A percentile compares a stretch with the other conserved stretches of the same genome.
These are phyloP conservation scores for Anguilla obscura DNA, from an alignment of 2,797 vertebrate species.

Conservation along the genomic window DNA sequence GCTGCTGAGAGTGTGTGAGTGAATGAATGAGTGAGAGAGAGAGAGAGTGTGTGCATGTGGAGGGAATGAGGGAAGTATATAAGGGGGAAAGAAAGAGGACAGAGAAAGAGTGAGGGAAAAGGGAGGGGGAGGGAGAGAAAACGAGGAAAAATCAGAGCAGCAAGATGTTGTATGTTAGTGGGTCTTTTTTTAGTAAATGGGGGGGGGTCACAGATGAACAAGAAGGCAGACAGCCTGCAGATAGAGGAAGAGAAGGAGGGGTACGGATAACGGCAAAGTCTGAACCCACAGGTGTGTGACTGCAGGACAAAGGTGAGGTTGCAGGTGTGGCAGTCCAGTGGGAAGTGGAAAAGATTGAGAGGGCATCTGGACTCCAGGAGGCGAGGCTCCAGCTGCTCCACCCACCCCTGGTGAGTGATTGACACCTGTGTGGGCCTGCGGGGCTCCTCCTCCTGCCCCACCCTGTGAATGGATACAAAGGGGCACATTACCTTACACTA, in stretches of 20 bases:
- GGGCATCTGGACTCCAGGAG: constrained; percentile 41
- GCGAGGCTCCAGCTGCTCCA: constrained; percentile 33
- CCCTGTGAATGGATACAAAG: constrained; percentile 18
- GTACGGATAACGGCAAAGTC: neutral
- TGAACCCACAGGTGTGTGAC: constrained; percentile 33
- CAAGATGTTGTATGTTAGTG: neutral
- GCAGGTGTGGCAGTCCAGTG: constrained; percentile 42
- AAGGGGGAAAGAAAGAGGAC: neutral
- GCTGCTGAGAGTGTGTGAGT: neutral
- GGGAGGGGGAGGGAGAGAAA: neutral
- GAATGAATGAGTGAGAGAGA: neutral
- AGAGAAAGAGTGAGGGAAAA: too few species aligned
- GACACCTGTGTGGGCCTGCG: constrained; percentile 15
- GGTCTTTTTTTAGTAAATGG: neutral
- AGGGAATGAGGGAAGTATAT: neutral
- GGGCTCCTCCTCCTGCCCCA: constrained; percentile 19
- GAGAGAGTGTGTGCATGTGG: neutral
- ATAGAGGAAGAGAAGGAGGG: neutral
- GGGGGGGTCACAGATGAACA: neutral
- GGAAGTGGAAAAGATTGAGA: constrained; percentile 42
- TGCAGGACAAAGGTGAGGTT: constrained; percentile 37
- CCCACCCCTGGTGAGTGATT: constrained; percentile 38
- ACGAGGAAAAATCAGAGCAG: too few species aligned
- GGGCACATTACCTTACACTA: neutral
- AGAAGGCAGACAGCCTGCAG: neutral